Base-by-base conservation (phyloP, 2,888 invertebrate species). In the Oscheius sp. region DNA sequence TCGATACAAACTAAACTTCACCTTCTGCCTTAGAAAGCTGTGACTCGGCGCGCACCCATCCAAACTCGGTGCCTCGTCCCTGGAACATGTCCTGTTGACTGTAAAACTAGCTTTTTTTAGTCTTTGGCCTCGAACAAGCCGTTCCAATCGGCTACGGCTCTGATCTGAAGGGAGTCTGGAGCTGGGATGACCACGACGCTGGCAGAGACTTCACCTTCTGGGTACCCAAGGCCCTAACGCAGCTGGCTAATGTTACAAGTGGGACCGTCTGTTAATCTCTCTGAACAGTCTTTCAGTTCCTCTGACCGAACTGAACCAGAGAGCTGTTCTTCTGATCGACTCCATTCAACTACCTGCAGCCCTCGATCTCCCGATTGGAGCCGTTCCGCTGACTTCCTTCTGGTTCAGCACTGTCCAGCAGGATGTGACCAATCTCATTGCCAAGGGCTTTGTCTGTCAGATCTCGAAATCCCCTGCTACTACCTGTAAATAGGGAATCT, bases 71-170 rank as follows among this genome's bases (percentile, higher is more conserved):
- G 11, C 9, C 10, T 11, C 32, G 4, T 37, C 29, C 2, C 29
- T 11, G 58, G 2, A 58, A 29, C 32, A n/a, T n/a, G 58, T 58
- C 58, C 29, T 11, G 11, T 32, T 32, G 50, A n/a, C 50, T 50
- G 9, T 50, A 11, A 21, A 21, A 21, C 1, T 50, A 13, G 10
- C 13, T 50, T 50, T 50, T 50, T 50, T 50, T 50, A 50, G 10
- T 50, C 13, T 50, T 9, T 11, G n/a, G n/a, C n/a, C 29, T 57
- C 2, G 57, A 29, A 21, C 29, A 10, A 3, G 21, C 62, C n/a
- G n/a, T 62, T n/a, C 62, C 62, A 4, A 37, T 62, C 42, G 62
- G 62, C 42, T 47, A 42, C 47, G 42, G 42, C 21, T 62, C 62
- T 21, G 47, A 21, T 50, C 32, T 65, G 29, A 48, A 33, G 7